These are phyloP conservation scores for Rhynchopsitta pachyrhyncha DNA, from an alignment of 2,113 vertebrate species.

Conservation along the genomic window DNA sequence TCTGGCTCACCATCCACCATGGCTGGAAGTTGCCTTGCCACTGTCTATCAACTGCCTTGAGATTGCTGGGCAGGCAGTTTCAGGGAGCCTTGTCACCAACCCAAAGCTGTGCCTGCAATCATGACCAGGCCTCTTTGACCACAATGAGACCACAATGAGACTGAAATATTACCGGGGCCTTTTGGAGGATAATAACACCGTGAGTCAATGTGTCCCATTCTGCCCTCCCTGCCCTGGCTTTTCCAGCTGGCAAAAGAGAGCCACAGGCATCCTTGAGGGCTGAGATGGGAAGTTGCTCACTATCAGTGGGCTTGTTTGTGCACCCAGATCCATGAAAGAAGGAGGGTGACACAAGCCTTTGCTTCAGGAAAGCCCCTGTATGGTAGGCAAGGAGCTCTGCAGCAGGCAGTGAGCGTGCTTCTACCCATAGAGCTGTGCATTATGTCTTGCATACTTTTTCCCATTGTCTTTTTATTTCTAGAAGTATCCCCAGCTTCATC, in stretches of 20 bases:
- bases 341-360: neutral
- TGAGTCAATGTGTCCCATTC: neutral
- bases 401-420: neutral
- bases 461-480: neutral
- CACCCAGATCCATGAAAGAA: neutral
- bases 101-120: neutral
- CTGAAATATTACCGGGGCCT: neutral
- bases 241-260: neutral
- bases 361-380: neutral
- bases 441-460: neutral
- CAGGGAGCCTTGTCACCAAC: neutral
- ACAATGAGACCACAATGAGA: neutral
- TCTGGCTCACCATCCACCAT: accelerated
- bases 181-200: neutral
- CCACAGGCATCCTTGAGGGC: accelerated
- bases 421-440: neutral
- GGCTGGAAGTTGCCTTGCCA: neutral
- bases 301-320: neutral
- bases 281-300: neutral
- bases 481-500: constrained; percentile 40
- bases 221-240: neutral
- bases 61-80: neutral
- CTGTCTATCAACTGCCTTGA: neutral
- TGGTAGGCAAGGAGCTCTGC: neutral
- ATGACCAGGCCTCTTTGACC: neutral